Conservation (phyloP, 1,140 invertebrate species). For the Cydia fagiglandana region DNA sequence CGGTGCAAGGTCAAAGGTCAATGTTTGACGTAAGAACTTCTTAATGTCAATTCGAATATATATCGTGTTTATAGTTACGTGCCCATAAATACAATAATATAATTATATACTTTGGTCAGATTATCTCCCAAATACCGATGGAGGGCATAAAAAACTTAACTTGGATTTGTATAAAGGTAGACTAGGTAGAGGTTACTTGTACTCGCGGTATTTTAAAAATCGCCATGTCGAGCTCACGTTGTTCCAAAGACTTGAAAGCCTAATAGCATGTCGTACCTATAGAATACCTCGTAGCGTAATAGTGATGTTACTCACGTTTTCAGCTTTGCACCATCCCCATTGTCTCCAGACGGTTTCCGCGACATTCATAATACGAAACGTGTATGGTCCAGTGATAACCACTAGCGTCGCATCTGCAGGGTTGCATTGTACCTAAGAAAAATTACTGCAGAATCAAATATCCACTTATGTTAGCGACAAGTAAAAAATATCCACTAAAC, state of each 20-base stretch:
- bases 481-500: no score
- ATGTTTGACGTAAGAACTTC: slow-evolving; percentile 19
- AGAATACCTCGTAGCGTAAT: neutral
- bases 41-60: neutral
- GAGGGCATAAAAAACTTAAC: no score
- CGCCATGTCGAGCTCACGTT: no score
- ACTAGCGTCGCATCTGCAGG: slow-evolving; percentile 87
- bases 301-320: slow-evolving; percentile 80
- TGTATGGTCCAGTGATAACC: slow-evolving; percentile 85
- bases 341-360: slow-evolving; percentile 90
- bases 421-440: slow-evolving; percentile 80
- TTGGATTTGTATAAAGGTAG: no score
- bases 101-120: no score
- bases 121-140: no score
- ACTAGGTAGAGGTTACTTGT: no score
- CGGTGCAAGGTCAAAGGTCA: slow-evolving; percentile 13
- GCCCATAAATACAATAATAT: no score
- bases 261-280: neutral
- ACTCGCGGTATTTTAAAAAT: no score
- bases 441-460: neutral
- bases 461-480: no score
- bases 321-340: slow-evolving; percentile 90
- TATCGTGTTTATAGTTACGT: neutral
- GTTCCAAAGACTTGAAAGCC: no score
- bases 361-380: slow-evolving; percentile 88